A percentile compares a stretch with the other conserved stretches of the same genome.
Conservation (phyloP, 2,113 vertebrate genomes). For the Spea bombifrons region DNA sequence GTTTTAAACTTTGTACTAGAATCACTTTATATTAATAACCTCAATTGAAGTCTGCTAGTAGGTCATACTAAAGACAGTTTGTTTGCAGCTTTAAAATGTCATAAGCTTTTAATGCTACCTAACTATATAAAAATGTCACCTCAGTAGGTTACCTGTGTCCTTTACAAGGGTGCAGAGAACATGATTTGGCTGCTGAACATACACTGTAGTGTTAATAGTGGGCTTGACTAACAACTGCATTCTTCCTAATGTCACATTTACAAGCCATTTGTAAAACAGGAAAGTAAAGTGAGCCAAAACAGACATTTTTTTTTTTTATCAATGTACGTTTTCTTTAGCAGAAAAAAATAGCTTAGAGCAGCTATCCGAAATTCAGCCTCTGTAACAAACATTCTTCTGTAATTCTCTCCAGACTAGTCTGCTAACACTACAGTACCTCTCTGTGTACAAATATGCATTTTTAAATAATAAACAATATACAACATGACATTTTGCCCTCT, state of each 20-base stretch:
- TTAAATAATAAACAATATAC: conserved; percentile 23
- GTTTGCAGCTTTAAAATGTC: too few species aligned
- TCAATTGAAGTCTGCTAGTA: too few species aligned
- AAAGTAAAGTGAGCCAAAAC: too few species aligned
- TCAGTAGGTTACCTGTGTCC: not conserved
- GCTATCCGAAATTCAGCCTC: not conserved
- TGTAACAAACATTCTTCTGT: conserved; percentile 2
- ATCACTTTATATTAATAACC: too few species aligned
- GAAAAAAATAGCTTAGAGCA: not conserved
- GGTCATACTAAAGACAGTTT: too few species aligned
- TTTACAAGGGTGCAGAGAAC: not conserved
- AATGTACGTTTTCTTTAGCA: not conserved
- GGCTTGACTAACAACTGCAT: not conserved
- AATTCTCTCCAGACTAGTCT: not conserved
- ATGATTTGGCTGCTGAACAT: not conserved
- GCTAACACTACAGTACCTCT: conserved; percentile 1
- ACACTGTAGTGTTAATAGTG: not conserved
- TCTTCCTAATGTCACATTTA: not conserved
- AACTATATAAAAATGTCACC: too few species aligned
- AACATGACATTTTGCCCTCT: conserved; percentile 47
- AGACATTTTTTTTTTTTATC: too few species aligned
- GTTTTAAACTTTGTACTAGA: too few species aligned
- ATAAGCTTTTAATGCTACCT: too few species aligned
- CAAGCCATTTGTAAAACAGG: not conserved
- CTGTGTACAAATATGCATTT: conserved; percentile 4